Evolutionary conservation across 2,888 invertebrate genomes (phyloP).

Genomic region (Dasysyrphus tricinctus): DNA sequence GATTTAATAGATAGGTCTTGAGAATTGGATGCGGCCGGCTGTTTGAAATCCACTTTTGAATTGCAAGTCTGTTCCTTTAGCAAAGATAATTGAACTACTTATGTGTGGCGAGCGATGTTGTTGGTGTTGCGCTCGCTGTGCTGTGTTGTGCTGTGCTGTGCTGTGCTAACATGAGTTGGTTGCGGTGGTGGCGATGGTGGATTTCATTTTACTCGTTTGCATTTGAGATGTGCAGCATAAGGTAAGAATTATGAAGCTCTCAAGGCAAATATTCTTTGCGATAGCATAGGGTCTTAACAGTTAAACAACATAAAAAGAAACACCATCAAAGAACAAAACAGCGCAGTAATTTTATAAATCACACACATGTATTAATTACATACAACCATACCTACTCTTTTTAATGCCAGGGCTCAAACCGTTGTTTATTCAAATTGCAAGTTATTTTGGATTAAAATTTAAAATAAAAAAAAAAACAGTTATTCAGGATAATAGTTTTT

Average conservation of each 20-base stretch:
- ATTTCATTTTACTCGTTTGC: constrained; percentile 62
- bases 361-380: constrained; percentile 67
- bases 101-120: constrained; percentile 44
- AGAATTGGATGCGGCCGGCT: constrained; percentile 60
- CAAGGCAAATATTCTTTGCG: constrained; percentile 58
- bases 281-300: constrained; percentile 52
- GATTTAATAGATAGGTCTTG: constrained; percentile 70
- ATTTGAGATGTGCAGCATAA: constrained; percentile 51
- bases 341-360: constrained; percentile 64
- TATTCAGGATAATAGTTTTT: no score
- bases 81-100: constrained; percentile 75
- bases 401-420: neutral
- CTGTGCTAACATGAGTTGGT: neutral
- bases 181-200: constrained; percentile 40
- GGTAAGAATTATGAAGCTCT: constrained; percentile 51
- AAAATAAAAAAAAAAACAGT: no score
- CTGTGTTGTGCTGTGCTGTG: constrained; percentile 4
- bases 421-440: constrained; percentile 11
- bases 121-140: constrained; percentile 29
- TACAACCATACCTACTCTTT: constrained; percentile 42
- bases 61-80: constrained; percentile 64
- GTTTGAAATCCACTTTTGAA: constrained; percentile 71
- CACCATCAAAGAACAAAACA: constrained; percentile 31
- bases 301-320: neutral
- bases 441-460: neutral